These are phyloP conservation scores for Apostichopus californicus DNA, from an alignment of 35 echinoderm and acorn worm genomes.

Conservation along the genomic window DNA sequence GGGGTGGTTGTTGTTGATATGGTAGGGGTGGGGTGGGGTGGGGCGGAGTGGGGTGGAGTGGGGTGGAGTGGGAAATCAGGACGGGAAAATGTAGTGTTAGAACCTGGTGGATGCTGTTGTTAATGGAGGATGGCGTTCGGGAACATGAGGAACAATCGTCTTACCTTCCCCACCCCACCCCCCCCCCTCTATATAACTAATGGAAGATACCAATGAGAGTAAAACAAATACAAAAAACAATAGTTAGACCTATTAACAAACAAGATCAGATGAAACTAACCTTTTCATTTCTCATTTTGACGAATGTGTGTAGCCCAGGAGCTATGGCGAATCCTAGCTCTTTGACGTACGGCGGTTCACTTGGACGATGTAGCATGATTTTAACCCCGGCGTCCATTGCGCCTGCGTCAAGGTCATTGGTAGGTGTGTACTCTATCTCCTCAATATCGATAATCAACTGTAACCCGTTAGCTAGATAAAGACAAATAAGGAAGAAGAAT, in stretches of 20 bases:
- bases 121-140: too few relatives aligned
- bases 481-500: background rate
- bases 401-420: conserved; percentile 74
- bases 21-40: too few relatives aligned
- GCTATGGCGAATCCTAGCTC: conserved; percentile 67
- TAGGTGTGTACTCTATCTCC: conserved; percentile 76
- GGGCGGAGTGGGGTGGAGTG: too few relatives aligned
- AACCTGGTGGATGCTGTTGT: background rate
- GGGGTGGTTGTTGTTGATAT: too few relatives aligned
- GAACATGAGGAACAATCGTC: too few relatives aligned
- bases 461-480: conserved; percentile 79
- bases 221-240: background rate
- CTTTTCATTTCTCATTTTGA: conserved; percentile 68
- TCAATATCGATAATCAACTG: conserved; percentile 75
- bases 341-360: conserved; percentile 85
- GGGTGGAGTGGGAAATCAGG: too few relatives aligned
- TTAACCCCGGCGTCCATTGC: conserved; percentile 77
- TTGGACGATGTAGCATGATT: conserved; percentile 80
- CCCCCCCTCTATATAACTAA: too few relatives aligned
- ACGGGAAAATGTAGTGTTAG: too few relatives aligned
- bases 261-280: background rate
- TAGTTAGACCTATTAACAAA: too few relatives aligned
- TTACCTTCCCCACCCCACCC: too few relatives aligned
- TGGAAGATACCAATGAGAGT: background rate
- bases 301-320: conserved; percentile 73